Evolutionary conservation across 2,113 vertebrate species (phyloP).

Genomic region (Gymnarchus niloticus): DNA sequence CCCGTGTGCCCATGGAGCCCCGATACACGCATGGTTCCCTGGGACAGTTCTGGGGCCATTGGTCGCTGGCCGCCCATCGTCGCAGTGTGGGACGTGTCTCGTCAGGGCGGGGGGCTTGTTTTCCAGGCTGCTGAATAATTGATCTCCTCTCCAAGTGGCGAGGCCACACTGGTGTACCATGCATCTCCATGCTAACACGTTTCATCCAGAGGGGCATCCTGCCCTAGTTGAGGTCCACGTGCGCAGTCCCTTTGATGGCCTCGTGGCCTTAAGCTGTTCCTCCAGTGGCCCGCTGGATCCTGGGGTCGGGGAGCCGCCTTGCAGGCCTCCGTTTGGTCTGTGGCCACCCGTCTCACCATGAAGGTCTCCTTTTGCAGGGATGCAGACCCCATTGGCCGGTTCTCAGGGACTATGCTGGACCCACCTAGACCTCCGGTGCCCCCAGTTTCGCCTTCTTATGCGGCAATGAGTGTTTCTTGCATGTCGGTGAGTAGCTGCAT

Average conservation of each 20-base stretch:
- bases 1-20: neutral
- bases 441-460: neutral
- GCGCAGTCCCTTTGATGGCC: slow-evolving; percentile 30
- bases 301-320: slow-evolving; percentile 51
- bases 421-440: neutral
- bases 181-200: slow-evolving; percentile 81
- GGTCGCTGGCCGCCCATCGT: slow-evolving; percentile 36
- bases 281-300: slow-evolving; percentile 49
- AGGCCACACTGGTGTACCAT: slow-evolving; percentile 64
- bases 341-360: slow-evolving; percentile 21
- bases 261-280: slow-evolving; percentile 40
- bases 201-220: slow-evolving; percentile 67
- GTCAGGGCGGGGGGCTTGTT: slow-evolving; percentile 36
- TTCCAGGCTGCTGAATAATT: slow-evolving; percentile 64
- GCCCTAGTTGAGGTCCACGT: slow-evolving; percentile 62
- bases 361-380: slow-evolving; percentile 20
- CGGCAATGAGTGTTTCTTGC: slow-evolving; percentile 4
- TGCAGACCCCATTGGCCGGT: slow-evolving; percentile 45
- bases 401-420: slow-evolving; percentile 24
- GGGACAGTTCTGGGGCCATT: slow-evolving; percentile 3
- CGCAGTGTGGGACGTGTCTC: slow-evolving; percentile 52
- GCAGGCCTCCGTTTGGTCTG: slow-evolving; percentile 25
- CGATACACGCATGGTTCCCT: neutral
- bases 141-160: slow-evolving; percentile 57
- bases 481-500: neutral